These are phyloP conservation scores for Molossus alvarezi DNA, from an alignment of 2,797 vertebrate species.

Conservation along the genomic window DNA sequence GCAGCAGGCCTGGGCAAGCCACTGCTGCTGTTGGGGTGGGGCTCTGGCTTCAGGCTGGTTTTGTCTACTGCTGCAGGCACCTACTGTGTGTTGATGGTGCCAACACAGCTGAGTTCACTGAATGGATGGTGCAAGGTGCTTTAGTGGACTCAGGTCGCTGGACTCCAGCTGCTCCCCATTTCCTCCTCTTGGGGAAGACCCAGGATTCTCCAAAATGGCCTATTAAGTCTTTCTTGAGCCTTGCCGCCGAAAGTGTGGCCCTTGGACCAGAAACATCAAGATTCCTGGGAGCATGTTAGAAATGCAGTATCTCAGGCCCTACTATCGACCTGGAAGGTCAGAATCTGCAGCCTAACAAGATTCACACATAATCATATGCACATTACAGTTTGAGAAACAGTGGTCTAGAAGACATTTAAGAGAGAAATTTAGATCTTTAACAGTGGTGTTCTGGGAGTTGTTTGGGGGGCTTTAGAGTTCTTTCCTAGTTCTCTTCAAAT, in stretches of 20 bases:
- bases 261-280: not conserved
- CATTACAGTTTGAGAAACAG: constrained; percentile 10
- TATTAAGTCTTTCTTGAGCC: not conserved
- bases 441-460: not conserved
- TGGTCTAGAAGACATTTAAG: constrained; percentile 28
- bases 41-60: too few species aligned
- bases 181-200: too few species aligned
- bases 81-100: too few species aligned
- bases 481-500: constrained; percentile 17
- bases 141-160: too few species aligned
- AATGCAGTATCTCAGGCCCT: constrained; percentile 6
- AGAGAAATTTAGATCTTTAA: constrained; percentile 23
- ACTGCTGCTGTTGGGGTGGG: too few species aligned
- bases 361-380: not conserved
- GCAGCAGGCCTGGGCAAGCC: too few species aligned
- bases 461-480: not conserved
- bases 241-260: constrained; percentile 12
- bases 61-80: too few species aligned
- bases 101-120: too few species aligned
- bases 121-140: too few species aligned
- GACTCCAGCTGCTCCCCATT: too few species aligned
- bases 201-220: too few species aligned
- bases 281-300: not conserved
- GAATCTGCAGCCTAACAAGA: not conserved
- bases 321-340: not conserved